A percentile compares a stretch with the other conserved stretches of the same genome.
phyloP scores from a whole-genome alignment of 2,888 invertebrate species.

The Nemotelus nigrinus region DNA sequence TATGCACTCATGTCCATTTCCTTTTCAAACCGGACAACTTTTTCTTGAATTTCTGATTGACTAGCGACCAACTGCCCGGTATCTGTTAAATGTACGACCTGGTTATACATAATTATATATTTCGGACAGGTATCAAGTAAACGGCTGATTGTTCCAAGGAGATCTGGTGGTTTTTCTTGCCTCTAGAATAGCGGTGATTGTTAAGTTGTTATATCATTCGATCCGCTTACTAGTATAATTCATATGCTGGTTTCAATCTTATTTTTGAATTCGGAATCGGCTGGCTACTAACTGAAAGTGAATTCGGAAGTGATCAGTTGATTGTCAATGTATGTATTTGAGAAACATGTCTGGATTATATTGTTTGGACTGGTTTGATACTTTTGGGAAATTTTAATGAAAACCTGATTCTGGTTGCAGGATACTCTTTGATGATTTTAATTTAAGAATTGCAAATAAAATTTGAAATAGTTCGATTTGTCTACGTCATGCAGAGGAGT shows the following conservation, averaged over 20 bases:
- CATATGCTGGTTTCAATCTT: not conserved
- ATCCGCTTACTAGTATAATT: not conserved
- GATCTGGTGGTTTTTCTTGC: slow-evolving; percentile 26
- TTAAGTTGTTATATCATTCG: slow-evolving; percentile 17
- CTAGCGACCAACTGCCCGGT: not conserved
- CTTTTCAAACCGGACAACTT: not conserved
- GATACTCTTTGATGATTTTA: no score
- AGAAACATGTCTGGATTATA: no score
- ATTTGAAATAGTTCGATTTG: no score
- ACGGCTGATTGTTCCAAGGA: slow-evolving; percentile 33
- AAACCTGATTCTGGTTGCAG: no score
- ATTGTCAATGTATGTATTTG: no score
- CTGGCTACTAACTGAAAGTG: not conserved
- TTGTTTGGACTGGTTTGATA: no score
- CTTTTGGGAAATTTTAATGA: no score
- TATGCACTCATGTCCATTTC: not conserved
- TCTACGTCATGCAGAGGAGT: no score
- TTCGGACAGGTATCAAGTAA: not conserved
- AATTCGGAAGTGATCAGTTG: not conserved
- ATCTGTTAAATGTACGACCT: no score
- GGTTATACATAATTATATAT: not conserved
- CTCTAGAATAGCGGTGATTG: slow-evolving; percentile 15
- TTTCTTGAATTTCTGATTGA: slow-evolving; percentile 30
- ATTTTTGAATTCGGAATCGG: not conserved
- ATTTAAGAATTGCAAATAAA: no score